Evolutionary conservation across 2,888 invertebrate species (phyloP).

Genomic region (Drosophila fungiperda): DNA sequence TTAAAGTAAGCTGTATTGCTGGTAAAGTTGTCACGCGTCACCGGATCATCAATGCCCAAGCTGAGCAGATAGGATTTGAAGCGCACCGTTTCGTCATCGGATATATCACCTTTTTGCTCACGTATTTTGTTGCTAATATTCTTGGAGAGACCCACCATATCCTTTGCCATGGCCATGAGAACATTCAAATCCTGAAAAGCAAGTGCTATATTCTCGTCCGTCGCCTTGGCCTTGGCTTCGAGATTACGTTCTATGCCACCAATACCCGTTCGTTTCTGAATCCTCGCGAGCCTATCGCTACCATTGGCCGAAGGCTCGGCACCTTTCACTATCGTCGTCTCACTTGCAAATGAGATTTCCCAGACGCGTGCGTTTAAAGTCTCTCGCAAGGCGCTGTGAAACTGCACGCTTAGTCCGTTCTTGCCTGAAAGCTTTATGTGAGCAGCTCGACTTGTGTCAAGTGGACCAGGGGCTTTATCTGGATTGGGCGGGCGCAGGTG

Average conservation of each 20-base stretch:
- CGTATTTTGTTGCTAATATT: conserved; percentile 96
- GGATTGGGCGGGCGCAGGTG: conserved; percentile 89
- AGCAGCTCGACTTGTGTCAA: conserved; percentile 89
- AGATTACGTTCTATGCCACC: conserved; percentile 97
- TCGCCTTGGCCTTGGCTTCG: conserved; percentile 95
- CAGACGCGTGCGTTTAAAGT: conserved; percentile 88
- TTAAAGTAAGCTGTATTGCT: conserved; percentile 94
- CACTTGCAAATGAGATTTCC: conserved; percentile 85
- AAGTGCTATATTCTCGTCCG: conserved; percentile 95
- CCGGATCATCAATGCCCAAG: conserved; percentile 98
- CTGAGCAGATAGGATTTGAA: conserved; percentile 98
- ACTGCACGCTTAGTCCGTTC: conserved; percentile 90
- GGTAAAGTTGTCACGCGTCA: conserved; percentile 95
- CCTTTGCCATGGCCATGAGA: conserved; percentile 98
- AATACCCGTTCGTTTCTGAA: conserved; percentile 94
- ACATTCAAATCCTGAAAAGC: conserved; percentile 98
- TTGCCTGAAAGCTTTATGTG: conserved; percentile 94
- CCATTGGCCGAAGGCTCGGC: conserved; percentile 60
- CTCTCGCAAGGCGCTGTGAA: conserved; percentile 88
- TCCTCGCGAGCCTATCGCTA: conserved; percentile 78
- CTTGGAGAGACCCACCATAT: conserved; percentile 97
- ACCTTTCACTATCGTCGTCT: conserved; percentile 30
- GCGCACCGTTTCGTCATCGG: conserved; percentile 98
- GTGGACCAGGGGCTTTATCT: conserved; percentile 91
- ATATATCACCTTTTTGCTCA: conserved; percentile 97